A percentile compares a stretch with the other conserved stretches of the same genome.
These are phyloP conservation scores for Galerucella calmariensis DNA, from an alignment of 2,888 invertebrate species.

Conservation along the genomic window DNA sequence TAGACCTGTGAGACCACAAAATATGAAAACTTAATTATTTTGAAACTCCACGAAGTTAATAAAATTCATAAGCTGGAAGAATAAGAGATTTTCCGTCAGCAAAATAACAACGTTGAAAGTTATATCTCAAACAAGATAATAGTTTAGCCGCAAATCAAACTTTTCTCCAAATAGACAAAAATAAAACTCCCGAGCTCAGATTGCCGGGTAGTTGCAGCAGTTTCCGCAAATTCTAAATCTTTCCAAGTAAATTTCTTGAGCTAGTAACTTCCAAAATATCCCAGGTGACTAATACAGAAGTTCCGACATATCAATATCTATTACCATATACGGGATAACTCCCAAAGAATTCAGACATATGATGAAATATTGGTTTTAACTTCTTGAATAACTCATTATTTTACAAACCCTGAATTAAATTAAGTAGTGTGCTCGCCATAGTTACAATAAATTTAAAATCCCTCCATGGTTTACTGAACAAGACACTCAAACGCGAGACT, in stretches of 20 bases:
- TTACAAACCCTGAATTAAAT: too few species aligned
- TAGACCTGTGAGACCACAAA: too few species aligned
- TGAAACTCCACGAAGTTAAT: not conserved
- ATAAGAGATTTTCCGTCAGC: slow-evolving; percentile 4
- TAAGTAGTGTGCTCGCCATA: too few species aligned
- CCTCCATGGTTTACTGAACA: too few species aligned
- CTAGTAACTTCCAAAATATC: not conserved
- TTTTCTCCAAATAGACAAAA: slow-evolving; percentile 11
- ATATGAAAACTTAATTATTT: not conserved
- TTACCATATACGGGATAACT: not conserved
- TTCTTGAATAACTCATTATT: too few species aligned
- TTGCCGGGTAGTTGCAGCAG: too few species aligned
- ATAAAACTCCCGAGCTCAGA: not conserved
- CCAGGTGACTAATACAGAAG: not conserved
- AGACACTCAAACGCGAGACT: too few species aligned
- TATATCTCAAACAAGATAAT: slow-evolving; percentile 12
- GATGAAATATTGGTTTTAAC: too few species aligned
- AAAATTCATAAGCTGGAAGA: not conserved
- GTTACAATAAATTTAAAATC: too few species aligned
- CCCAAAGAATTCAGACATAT: not conserved
- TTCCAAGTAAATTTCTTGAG: slow-evolving; percentile 6
- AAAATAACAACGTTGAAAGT: slow-evolving; percentile 10
- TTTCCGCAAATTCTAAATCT: too few species aligned
- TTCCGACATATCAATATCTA: not conserved
- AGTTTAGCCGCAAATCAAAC: slow-evolving; percentile 16